Conservation (phyloP, 1,140 invertebrate genomes). For the Pristionchus pacificus region DNA sequence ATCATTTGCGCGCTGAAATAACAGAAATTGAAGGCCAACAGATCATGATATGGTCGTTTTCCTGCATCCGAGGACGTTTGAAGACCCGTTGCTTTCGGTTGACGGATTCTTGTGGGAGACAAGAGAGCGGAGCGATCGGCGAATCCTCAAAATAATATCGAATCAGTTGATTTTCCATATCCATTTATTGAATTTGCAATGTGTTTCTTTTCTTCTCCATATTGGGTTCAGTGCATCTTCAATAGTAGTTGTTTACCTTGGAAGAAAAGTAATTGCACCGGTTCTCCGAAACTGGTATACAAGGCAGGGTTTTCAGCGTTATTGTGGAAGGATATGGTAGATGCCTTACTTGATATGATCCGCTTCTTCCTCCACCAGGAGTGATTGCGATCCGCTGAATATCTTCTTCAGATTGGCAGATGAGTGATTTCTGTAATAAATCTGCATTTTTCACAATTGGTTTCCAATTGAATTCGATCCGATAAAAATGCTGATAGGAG, state of each 20-base stretch:
- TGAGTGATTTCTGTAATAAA: too few relatives aligned
- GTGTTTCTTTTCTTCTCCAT: too few relatives aligned
- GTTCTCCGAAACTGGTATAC: not conserved
- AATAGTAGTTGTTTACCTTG: not conserved
- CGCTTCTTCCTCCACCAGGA: too few relatives aligned
- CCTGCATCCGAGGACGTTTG: not conserved
- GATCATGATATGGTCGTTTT: not conserved
- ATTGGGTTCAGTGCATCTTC: not conserved
- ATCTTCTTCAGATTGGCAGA: too few relatives aligned
- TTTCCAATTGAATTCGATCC: too few relatives aligned
- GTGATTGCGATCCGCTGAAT: too few relatives aligned
- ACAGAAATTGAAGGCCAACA: not conserved
- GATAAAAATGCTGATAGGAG: too few relatives aligned
- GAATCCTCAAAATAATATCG: not conserved
- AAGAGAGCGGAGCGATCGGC: not conserved
- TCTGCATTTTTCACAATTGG: too few relatives aligned
- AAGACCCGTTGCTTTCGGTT: not conserved
- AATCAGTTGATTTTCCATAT: not conserved
- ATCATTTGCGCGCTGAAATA: too few relatives aligned
- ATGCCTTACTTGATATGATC: not conserved
- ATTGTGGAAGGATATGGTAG: not conserved
- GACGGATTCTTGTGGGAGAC: not conserved
- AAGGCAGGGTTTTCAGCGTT: not conserved
- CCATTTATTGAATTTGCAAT: not conserved
- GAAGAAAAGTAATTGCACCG: not conserved